Conservation (phyloP, 2,113 vertebrate genomes). For the Odontesthes bonariensis region DNA sequence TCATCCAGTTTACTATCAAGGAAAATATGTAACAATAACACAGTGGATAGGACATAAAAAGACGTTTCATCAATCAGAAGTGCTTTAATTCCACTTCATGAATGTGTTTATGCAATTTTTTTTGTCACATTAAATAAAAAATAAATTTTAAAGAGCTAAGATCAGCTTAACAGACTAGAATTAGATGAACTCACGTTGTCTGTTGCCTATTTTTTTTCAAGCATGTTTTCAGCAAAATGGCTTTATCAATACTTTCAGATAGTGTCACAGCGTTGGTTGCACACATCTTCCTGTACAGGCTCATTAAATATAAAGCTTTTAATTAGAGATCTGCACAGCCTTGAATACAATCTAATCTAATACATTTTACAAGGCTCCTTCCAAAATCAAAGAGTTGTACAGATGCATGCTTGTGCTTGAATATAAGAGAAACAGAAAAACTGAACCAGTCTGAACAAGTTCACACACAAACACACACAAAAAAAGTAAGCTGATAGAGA, state of each 20-base stretch:
- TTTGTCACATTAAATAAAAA: conserved; percentile 15
- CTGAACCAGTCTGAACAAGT: conserved; percentile 10
- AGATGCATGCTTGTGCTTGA: conserved; percentile 16
- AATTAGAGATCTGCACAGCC: conserved; percentile 5
- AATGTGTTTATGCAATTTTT: conserved; percentile 15
- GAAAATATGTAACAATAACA: not conserved
- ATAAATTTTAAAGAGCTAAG: conserved; percentile 14
- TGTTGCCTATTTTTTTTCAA: conserved; percentile 9
- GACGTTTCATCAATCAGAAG: not conserved
- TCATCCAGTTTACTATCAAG: not conserved
- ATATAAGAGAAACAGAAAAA: conserved; percentile 7
- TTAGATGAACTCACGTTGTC: conserved; percentile 9
- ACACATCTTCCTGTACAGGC: not conserved
- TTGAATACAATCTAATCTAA: too few relatives aligned
- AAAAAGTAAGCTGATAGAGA: not conserved
- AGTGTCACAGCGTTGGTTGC: not conserved
- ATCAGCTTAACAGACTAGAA: conserved; percentile 8
- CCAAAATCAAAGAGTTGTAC: conserved; percentile 3
- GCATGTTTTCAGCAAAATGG: conserved; percentile 9
- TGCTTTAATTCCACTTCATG: not conserved
- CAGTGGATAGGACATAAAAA: not conserved
- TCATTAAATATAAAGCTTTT: conserved; percentile 2
- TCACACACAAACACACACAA: conserved; percentile 15
- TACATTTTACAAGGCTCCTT: not conserved
- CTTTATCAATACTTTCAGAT: conserved; percentile 16